Conservation (phyloP, 2,888 invertebrate species). For the Pedicia rivosa region DNA sequence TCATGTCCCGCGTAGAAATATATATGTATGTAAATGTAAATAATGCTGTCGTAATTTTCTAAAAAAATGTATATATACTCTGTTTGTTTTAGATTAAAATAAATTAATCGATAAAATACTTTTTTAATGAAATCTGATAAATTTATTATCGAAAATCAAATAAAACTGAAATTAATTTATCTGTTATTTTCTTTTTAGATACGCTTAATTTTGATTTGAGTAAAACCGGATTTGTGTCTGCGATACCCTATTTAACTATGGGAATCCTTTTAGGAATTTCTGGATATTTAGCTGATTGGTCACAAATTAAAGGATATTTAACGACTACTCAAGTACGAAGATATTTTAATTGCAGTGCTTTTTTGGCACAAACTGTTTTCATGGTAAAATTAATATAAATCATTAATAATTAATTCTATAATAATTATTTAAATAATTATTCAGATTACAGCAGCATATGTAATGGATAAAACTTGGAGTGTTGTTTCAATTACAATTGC, state of each 20-base stretch:
- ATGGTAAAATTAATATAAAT: too few relatives aligned
- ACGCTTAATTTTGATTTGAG: slow-evolving; percentile 54
- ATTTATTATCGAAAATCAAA: too few relatives aligned
- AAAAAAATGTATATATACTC: too few relatives aligned
- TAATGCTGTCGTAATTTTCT: too few relatives aligned
- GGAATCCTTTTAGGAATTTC: slow-evolving; percentile 61
- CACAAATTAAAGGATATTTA: slow-evolving; percentile 43
- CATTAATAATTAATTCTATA: too few relatives aligned
- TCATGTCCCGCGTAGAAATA: too few relatives aligned
- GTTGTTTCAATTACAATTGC: slow-evolving; percentile 75
- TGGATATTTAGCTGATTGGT: slow-evolving; percentile 70
- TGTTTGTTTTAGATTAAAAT: too few relatives aligned
- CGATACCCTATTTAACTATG: slow-evolving; percentile 81
- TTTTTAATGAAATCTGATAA: too few relatives aligned
- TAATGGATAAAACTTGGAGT: slow-evolving; percentile 47
- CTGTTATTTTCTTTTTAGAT: slow-evolving; percentile 41
- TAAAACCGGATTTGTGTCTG: slow-evolving; percentile 69
- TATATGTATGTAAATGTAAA: too few relatives aligned
- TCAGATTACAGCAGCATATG: slow-evolving; percentile 62
- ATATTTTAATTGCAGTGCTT: slow-evolving; percentile 58
- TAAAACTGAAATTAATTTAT: slow-evolving; percentile 2
- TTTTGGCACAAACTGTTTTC: slow-evolving; percentile 65
- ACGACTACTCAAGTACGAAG: slow-evolving; percentile 62
- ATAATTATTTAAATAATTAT: too few relatives aligned
- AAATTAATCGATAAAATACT: too few relatives aligned